Conservation (phyloP, 2,888 invertebrate species). For the Noctua janthina region DNA sequence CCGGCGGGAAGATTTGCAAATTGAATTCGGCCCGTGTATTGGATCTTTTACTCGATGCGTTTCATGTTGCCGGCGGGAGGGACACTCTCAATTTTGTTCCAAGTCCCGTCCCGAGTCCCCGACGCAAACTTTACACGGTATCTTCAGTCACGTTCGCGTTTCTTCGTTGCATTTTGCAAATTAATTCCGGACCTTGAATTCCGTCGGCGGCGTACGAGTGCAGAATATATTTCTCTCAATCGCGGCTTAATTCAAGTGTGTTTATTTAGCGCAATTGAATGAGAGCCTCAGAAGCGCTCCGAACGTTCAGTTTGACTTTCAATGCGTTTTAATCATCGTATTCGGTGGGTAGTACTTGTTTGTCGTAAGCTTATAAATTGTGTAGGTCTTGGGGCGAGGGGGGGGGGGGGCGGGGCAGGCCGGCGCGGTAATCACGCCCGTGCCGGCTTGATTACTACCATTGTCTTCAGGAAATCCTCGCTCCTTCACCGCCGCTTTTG, state of each 20-base stretch:
- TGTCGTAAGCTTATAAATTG: constrained; percentile 80
- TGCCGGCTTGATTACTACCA: constrained; percentile 82
- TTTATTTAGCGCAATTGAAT: constrained; percentile 62
- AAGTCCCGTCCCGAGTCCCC: constrained; percentile 29
- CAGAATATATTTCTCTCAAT: constrained; percentile 61
- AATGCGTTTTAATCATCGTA: constrained; percentile 61
- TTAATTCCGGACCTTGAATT: constrained; percentile 67
- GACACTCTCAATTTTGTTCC: constrained; percentile 63
- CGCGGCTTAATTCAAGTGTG: constrained; percentile 57
- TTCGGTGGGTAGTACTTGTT: constrained; percentile 69
- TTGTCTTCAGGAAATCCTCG: constrained; percentile 83
- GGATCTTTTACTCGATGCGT: constrained; percentile 66
- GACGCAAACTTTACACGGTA: constrained; percentile 51
- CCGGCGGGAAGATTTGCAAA: constrained; percentile 78
- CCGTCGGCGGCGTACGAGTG: constrained; percentile 44
- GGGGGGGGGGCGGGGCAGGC: constrained; percentile 47
- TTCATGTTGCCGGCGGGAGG: constrained; percentile 58
- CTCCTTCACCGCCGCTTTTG: constrained; percentile 80
- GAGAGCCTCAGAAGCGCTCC: constrained; percentile 39
- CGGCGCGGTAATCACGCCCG: constrained; percentile 76
- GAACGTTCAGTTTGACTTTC: constrained; percentile 55
- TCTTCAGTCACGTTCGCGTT: constrained; percentile 63
- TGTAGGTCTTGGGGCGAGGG: constrained; percentile 63
- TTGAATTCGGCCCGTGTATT: constrained; percentile 76
- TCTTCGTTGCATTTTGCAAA: constrained; percentile 69